Evolutionary conservation across 1,140 invertebrate genomes (phyloP).

Genomic region (Akabosia matsudoensis): DNA sequence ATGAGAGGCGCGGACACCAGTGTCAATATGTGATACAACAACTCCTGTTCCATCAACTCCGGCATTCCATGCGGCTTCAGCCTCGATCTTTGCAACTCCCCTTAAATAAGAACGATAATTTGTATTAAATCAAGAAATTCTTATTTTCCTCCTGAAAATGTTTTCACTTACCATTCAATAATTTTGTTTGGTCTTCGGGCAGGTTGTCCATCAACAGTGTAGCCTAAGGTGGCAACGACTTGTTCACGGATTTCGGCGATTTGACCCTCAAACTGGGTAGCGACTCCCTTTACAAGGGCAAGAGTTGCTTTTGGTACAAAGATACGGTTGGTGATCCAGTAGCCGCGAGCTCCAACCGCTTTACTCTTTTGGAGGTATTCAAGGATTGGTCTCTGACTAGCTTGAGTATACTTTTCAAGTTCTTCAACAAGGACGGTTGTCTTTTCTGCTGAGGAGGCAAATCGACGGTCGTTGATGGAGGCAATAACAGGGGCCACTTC

Average conservation of each 20-base stretch:
- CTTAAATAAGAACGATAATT: not conserved
- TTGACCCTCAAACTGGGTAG: not conserved
- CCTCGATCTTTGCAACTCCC: not conserved
- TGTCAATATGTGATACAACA: constrained; percentile 12
- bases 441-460: not conserved
- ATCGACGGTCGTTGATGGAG: not conserved
- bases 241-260: not conserved
- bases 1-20: constrained; percentile 31
- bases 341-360: not conserved
- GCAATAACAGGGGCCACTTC: not conserved
- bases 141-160: not conserved
- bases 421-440: constrained; percentile 16
- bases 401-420: not conserved
- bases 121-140: not conserved
- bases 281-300: not conserved
- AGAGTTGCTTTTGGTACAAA: not conserved
- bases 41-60: not conserved
- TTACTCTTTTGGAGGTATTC: not conserved
- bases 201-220: not conserved
- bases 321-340: constrained; percentile 35
- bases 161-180: not conserved
- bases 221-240: not conserved
- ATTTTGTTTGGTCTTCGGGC: too few relatives aligned
- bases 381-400: constrained; percentile 21
- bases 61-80: not conserved